Evolutionary conservation across 37 sponge, comb jelly and placozoan genomes (phyloP), one percentile per base, ranked within the genome.

Genomic region (Tethya wilhelma): DNA sequence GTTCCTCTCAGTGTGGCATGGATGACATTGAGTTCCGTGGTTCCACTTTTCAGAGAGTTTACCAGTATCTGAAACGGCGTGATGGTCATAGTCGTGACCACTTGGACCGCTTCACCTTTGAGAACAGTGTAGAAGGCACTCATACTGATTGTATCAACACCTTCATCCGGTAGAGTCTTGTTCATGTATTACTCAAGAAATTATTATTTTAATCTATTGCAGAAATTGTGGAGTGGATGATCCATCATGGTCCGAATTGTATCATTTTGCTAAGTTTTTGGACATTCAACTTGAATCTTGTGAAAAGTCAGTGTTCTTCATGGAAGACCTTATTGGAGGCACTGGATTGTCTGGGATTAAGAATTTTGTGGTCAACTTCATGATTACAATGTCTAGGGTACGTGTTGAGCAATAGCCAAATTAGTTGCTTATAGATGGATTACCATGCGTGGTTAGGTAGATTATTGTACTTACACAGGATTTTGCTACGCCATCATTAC

Each of bases 371-470:
- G 86, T 90, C 12, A 90, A 87, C 38, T 93, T 96, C 69, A 87
- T 96, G 91, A 84, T 96, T 19, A 64, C 53, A 49, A 96, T 96
- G 97, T 87, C 94, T 20, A 38, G 60, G 62, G 90, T 89, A 73
- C 36, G 62, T 69, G 29, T 5, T 22, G 49, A 26, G 2, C 14
- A 7, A 57, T 70, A 39, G 23, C 2, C 71, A 70, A 20, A 7
- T 11, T 42, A 70, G 23, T 39, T 43, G n/a, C 25, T 3, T 30
- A 30, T 3, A 2, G 2, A 20, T 70, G n/a, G 3, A 43, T 5
- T 5, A 4, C 44, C n/a, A 11, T 70, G 44, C 44, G 1, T 73
- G 1, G n/a, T n/a, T n/a, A n/a, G n/a, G n/a, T n/a, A n/a, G n/a
- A n/a, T n/a, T n/a, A n/a, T n/a, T n/a, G n/a, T n/a, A n/a, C n/a